Conservation (phyloP, 2,113 vertebrate species). For the Sarotherodon lohbergeri region DNA sequence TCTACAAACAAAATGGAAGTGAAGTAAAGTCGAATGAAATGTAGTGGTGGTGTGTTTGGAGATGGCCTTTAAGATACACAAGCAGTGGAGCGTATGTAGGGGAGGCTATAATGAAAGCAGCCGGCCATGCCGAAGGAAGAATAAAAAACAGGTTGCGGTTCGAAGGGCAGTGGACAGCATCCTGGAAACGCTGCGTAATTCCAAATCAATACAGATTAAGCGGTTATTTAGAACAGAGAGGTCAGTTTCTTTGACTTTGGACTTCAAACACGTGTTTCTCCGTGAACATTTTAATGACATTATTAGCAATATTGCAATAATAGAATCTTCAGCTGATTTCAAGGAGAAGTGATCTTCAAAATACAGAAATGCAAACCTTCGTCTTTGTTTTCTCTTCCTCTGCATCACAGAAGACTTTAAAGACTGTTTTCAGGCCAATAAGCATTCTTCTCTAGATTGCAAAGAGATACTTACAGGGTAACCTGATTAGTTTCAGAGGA, state of each 20-base stretch:
- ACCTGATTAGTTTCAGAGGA: neutral
- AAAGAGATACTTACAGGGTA: neutral
- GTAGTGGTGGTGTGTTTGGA: constrained; percentile 25
- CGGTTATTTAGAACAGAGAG: constrained; percentile 47
- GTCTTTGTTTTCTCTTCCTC: neutral
- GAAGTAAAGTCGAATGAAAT: constrained; percentile 39
- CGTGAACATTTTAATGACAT: constrained; percentile 32
- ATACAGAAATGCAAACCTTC: neutral
- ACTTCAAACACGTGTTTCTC: constrained; percentile 44
- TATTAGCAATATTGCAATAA: neutral
- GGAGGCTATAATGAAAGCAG: constrained; percentile 52
- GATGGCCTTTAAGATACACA: constrained; percentile 33
- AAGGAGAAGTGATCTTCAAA: neutral
- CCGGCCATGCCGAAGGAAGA: constrained; percentile 26
- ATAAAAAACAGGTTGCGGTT: constrained; percentile 38
- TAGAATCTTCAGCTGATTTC: neutral
- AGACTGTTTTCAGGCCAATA: neutral
- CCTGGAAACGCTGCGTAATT: constrained; percentile 38
- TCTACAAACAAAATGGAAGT: constrained; percentile 43
- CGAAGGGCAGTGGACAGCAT: constrained; percentile 36
- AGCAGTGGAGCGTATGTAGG: constrained; percentile 1
- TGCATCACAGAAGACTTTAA: neutral
- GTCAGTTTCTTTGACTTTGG: constrained; percentile 53
- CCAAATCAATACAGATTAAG: constrained; percentile 69
- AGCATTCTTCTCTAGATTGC: neutral